These are phyloP conservation scores for Chrysotoxum bicinctum DNA, from an alignment of 2,888 invertebrate species.

Conservation along the genomic window DNA sequence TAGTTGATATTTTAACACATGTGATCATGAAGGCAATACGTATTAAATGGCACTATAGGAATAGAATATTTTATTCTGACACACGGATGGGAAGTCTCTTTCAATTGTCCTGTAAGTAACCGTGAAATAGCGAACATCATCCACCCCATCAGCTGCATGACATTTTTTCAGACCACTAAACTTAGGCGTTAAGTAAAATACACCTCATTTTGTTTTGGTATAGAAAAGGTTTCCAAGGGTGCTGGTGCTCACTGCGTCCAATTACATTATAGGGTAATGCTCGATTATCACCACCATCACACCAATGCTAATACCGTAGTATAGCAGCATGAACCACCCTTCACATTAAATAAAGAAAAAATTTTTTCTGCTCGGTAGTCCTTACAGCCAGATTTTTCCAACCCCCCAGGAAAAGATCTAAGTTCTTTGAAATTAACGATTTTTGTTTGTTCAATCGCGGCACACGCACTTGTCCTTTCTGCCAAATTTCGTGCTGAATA, in stretches of 20 bases:
- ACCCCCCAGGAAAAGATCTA: not conserved
- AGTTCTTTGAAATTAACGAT: constrained; percentile 8
- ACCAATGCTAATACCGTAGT: not conserved
- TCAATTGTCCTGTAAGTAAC: not conserved
- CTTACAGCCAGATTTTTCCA: constrained; percentile 19
- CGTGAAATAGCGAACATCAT: not conserved
- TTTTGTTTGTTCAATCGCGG: constrained; percentile 29
- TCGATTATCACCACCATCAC: constrained; percentile 57
- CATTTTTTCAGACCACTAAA: constrained; percentile 43
- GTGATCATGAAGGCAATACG: too few species aligned
- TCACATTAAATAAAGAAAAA: not conserved
- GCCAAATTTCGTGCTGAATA: constrained; percentile 37
- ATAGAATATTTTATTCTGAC: too few species aligned
- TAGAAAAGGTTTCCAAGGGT: constrained; percentile 38
- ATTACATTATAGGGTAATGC: constrained; percentile 45
- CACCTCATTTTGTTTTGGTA: constrained; percentile 15
- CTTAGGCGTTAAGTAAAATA: constrained; percentile 48
- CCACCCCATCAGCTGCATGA: constrained; percentile 17
- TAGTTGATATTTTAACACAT: too few species aligned
- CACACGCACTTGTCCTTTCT: constrained; percentile 37
- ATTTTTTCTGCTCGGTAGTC: not conserved
- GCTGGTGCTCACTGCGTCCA: constrained; percentile 44
- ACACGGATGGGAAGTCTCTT: too few species aligned
- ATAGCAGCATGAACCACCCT: constrained; percentile 21
- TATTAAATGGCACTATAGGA: too few species aligned